Evolutionary conservation across 2,113 vertebrate species (phyloP), one percentile per base, ranked within the genome.

Genomic region (Synchiropus splendidus): DNA sequence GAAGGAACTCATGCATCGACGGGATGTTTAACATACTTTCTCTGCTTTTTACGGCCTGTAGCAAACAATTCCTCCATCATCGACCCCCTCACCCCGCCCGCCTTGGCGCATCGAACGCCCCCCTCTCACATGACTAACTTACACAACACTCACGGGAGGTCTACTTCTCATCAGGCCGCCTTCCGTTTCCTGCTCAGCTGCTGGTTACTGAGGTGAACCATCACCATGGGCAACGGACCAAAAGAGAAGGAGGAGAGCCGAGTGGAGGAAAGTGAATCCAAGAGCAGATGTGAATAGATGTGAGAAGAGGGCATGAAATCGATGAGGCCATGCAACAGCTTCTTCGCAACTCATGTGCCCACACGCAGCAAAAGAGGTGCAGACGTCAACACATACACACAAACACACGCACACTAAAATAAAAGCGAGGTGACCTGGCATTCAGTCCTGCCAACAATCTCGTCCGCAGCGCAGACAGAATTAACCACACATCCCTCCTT

Each of bases 241-340:
- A 74, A 75, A 61, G 58, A 74, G 59, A 43, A 67, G 57, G 59
- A 67, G 55, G 66, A 74, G 54, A 50, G 44, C 39, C 16, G n/a
- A 53, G 67, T 67, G 63, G 58, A 60, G 52, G 54, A 51, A 40
- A 64, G 52, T 33, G 68, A 67, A 66, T 58, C 36, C 64, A 39
- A 62, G 58, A 67, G 48, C 49, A 71, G 70, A 75, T 58, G 58
- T 79, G 67, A 80, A 76, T 78, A 81, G 69, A 75, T 73, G 70
- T 63, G 67, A 74, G 63, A 61, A 72, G 60, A 74, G 74, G 71
- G 64, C 76, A 75, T 69, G 69, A 81, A 79, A 83, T 81, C 76
- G 50, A 82, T 77, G 66, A 75, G 69, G 64, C 72, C 51, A n/a
- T 67, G 72, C 47, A 73, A 57, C 64, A 66, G 72, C 75, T 75